Percentiles rank a stretch among this genome's conserved stretches.
These are phyloP conservation scores for Dynastes maya DNA, from an alignment of 2,888 invertebrate species.

Conservation along the genomic window DNA sequence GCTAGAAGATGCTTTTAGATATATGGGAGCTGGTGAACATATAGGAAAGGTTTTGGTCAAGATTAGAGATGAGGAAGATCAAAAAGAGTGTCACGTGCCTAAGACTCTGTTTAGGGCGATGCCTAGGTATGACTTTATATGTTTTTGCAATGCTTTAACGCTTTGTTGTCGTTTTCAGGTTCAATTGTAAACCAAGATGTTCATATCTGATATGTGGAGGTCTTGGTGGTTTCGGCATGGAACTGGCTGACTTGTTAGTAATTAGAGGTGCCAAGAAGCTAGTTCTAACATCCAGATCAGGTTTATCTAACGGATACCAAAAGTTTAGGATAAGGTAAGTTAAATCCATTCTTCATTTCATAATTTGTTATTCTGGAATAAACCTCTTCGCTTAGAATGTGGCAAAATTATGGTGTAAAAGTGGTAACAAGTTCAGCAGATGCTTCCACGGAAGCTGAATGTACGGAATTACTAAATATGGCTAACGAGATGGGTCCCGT, in stretches of 20 bases:
- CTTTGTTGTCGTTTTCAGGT: conserved; percentile 51
- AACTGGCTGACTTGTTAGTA: conserved; percentile 63
- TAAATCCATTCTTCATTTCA: background rate
- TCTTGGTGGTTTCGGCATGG: conserved; percentile 45
- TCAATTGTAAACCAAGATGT: conserved; percentile 30
- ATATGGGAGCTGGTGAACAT: conserved; percentile 81
- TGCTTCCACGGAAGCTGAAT: conserved; percentile 80
- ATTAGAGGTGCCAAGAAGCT: conserved; percentile 85
- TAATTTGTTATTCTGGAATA: background rate
- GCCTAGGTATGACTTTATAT: conserved; percentile 23
- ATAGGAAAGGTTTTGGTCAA: conserved; percentile 80
- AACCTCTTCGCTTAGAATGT: conserved; percentile 63
- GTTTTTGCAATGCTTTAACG: background rate
- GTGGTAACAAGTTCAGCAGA: conserved; percentile 82
- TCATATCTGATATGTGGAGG: conserved; percentile 75
- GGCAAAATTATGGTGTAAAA: conserved; percentile 81
- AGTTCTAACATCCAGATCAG: conserved; percentile 86
- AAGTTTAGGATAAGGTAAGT: conserved; percentile 78
- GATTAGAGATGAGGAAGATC: conserved; percentile 61
- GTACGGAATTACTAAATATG: conserved; percentile 78
- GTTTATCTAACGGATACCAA: conserved; percentile 89
- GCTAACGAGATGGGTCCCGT: conserved; percentile 80
- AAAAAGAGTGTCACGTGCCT: background rate
- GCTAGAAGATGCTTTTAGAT: conserved; percentile 82
- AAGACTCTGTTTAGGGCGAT: conserved; percentile 38